These are phyloP conservation scores for Echinarachnius parma DNA, from an alignment of 53 echinoderm and acorn worm genomes.

Conservation along the genomic window DNA sequence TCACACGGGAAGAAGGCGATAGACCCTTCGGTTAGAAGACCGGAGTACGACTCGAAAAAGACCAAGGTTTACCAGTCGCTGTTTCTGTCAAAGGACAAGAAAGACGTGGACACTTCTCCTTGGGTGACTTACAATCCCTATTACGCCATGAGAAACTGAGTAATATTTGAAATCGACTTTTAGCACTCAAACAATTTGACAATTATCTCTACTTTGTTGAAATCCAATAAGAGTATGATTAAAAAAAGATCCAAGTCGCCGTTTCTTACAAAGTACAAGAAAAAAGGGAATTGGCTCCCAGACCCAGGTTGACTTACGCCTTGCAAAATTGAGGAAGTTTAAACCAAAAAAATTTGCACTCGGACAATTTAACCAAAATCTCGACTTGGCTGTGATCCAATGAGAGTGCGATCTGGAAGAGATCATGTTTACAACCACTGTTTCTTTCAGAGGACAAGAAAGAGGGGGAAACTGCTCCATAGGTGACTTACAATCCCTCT, in stretches of 20 bases:
- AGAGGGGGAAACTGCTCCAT: neutral
- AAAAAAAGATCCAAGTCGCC: too few relatives aligned
- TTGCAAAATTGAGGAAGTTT: too few relatives aligned
- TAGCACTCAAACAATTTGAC: neutral
- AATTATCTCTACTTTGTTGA: too few relatives aligned
- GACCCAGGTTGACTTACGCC: too few relatives aligned
- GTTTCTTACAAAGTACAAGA: neutral
- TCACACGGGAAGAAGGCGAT: slow-evolving; percentile 16
- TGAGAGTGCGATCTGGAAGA: neutral
- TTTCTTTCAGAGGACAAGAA: neutral
- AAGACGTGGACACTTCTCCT: slow-evolving; percentile 45
- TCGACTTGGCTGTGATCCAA: neutral
- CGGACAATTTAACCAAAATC: neutral
- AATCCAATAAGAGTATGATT: too few relatives aligned
- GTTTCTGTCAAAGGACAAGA: slow-evolving; percentile 71
- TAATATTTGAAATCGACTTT: neutral
- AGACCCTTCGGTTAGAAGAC: slow-evolving; percentile 15
- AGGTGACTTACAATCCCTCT: neutral
- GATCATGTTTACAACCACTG: neutral
- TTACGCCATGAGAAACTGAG: slow-evolving; percentile 69
- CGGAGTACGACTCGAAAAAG: slow-evolving; percentile 73
- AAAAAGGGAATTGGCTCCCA: neutral
- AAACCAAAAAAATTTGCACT: too few relatives aligned
- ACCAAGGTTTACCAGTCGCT: slow-evolving; percentile 84
- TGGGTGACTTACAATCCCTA: slow-evolving; percentile 98